Evolutionary conservation across 2,797 vertebrate genomes (phyloP), one percentile per base, ranked within the genome.

Genomic region (Myotis planiceps): DNA sequence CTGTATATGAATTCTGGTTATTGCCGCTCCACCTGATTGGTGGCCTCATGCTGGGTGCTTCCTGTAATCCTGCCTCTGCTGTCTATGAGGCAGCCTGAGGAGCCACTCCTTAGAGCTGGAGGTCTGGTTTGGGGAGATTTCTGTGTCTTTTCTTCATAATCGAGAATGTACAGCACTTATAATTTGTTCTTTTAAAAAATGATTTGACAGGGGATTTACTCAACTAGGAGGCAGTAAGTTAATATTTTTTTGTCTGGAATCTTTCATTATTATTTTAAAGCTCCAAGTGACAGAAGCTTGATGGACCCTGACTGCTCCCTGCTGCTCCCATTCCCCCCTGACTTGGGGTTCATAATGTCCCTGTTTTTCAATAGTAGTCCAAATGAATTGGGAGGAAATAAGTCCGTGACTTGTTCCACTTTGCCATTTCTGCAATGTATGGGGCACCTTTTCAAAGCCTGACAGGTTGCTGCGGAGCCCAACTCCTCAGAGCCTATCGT

Each of bases 111-210:
- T 47, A 12, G 6, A 45, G 32, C 0, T 14, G 0, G 23, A 47
- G 29, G 25, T 68, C 79, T 80, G 68, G 42, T 80, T 25, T 60
- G 32, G 39, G 32, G 15, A 49, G 19, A 18, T 74, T 87, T 71
- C 87, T 84, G 1, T 39, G 4, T 86, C 60, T 72, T 74, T 45
- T 78, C 66, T 90, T 87, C 23, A 39, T 81, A 76, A 47, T 63
- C 13, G 21, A 96, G 76, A 96, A 58, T 63, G n/a, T 15, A 4
- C 23, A 37, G 37, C 21, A 37, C 75, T 95, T 96, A 29, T 92
- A 72, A 91, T 92, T 86, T 80, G 32, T 93, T 93, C 80, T 88
- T n/a, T 34, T 58, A 69, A 94, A 89, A 93, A 63, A 39, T 18
- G 10, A 71, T 49, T 47, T 83, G 78, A 78, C 75, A 90, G 69